These are phyloP conservation scores for Pachymerium ferrugineum DNA, from an alignment of 2,888 invertebrate species.

Conservation along the genomic window DNA sequence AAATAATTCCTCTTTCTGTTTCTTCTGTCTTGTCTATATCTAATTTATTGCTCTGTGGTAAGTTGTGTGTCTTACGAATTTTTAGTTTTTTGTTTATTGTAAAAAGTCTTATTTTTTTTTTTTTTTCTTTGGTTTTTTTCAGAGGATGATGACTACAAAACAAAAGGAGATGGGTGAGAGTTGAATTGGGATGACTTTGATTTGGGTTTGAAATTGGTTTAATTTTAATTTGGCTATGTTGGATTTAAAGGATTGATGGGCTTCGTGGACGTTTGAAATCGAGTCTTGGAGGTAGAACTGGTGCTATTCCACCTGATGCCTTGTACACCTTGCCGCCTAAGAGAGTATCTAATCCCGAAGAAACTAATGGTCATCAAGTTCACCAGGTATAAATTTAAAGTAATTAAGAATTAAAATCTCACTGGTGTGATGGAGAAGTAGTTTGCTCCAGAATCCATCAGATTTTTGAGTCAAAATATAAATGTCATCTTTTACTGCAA, in stretches of 20 bases:
- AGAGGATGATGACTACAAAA: not conserved
- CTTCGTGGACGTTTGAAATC: not conserved
- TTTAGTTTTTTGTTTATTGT: not conserved
- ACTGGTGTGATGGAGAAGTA: too few relatives aligned
- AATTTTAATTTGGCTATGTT: not conserved
- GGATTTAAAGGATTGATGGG: not conserved
- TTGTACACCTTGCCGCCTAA: conserved; percentile 60
- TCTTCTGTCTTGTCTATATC: not conserved
- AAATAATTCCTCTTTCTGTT: not conserved
- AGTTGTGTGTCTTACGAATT: not conserved
- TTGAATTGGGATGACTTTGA: too few relatives aligned
- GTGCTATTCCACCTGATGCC: conserved; percentile 67
- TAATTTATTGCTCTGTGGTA: not conserved
- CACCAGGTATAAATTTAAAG: too few relatives aligned
- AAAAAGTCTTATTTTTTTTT: not conserved
- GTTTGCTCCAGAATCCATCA: too few relatives aligned
- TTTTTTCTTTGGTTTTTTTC: not conserved
- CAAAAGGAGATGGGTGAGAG: not conserved
- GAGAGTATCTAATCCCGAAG: conserved; percentile 45
- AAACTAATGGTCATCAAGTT: conserved; percentile 65
- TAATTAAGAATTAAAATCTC: too few relatives aligned
- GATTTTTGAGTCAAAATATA: too few relatives aligned
- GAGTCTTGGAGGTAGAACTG: conserved; percentile 42
- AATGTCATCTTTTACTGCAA: too few relatives aligned
- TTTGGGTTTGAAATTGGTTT: too few relatives aligned